Evolutionary conservation across 53 echinoderm and acorn worm species (phyloP), one percentile per base, ranked within the genome.

Genomic region (Astropecten irregularis): DNA sequence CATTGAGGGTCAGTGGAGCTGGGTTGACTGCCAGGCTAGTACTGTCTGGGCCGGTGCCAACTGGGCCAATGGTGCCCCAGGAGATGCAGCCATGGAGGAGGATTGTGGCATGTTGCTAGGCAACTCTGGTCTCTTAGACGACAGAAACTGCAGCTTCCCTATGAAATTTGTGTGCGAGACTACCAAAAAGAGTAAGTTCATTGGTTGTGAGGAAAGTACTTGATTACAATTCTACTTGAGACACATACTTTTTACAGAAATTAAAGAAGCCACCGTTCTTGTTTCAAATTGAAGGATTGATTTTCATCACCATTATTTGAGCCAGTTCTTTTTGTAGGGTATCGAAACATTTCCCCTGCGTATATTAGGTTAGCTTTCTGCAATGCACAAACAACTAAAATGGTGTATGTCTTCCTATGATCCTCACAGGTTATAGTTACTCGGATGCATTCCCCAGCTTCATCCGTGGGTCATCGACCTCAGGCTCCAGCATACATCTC

Each of bases 151-250:
- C 69, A 89, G 74, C 10, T 52, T 69, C 49, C 38, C 58, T 2
- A 82, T 86, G 42, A 58, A 69, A 0, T 95, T 83, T 27, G 81
- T 95, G 19, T 95, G 95, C 49, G 95, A 95, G 83, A 86, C 89
- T 47, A 84, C 68, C 27, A 53, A 69, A 9, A 90, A 82, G 87
- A 87, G 93, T 93, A 70, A 76, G 77, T 36, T 44, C 7, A 44
- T 44, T 6, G n/a, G n/a, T n/a, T n/a, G n/a, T n/a, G n/a, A n/a
- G n/a, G n/a, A n/a, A n/a, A n/a, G n/a, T n/a, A n/a, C n/a, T n/a
- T n/a, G n/a, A n/a, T n/a, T n/a, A n/a, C n/a, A n/a, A n/a, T n/a
- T n/a, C n/a, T n/a, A n/a, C n/a, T n/a, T n/a, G n/a, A n/a, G n/a
- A n/a, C n/a, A n/a, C n/a, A n/a, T n/a, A n/a, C n/a, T n/a, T n/a